Percentiles rank a stretch among this genome's conserved stretches.
Evolutionary conservation across 2,888 invertebrate species (phyloP).

Genomic region (Sinohyriopsis cumingii): DNA sequence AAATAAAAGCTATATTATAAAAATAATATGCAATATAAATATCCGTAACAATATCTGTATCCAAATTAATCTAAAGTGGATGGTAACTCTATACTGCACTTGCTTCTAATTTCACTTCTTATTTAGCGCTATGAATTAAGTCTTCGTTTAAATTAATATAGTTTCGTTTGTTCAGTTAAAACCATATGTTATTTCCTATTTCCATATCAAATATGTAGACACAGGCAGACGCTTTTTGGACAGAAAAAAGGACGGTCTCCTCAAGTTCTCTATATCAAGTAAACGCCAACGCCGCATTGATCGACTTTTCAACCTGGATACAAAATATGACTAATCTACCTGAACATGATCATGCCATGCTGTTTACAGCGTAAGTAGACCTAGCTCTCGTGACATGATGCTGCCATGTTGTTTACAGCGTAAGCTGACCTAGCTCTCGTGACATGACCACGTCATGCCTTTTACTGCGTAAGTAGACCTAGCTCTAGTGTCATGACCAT

Average conservation of each 20-base stretch:
- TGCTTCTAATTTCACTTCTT: no score
- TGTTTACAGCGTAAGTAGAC: conserved; percentile 9
- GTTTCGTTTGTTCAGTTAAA: no score
- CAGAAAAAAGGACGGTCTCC: background rate
- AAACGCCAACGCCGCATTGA: background rate
- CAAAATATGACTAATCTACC: background rate
- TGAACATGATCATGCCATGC: conserved; percentile 15
- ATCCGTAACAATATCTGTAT: no score
- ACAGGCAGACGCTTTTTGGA: background rate
- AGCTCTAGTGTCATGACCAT: no score
- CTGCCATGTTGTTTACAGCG: conserved; percentile 18
- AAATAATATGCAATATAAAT: no score
- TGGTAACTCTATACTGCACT: no score
- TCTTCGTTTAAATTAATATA: no score
- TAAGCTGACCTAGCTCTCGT: background rate
- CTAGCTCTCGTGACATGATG: background rate
- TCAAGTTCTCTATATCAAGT: background rate
- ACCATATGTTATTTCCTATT: no score
- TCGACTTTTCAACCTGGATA: conserved; percentile 9
- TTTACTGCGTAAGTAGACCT: conserved; percentile 9
- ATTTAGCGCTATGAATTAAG: no score
- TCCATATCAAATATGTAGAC: background rate
- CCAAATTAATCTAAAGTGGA: no score
- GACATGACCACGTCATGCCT: conserved; percentile 15
- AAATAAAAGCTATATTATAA: no score